Percentiles rank a stretch among this genome's conserved stretches.
Evolutionary conservation across 2,113 vertebrate genomes (phyloP).

Genomic region (Lichenostomus cassidix): DNA sequence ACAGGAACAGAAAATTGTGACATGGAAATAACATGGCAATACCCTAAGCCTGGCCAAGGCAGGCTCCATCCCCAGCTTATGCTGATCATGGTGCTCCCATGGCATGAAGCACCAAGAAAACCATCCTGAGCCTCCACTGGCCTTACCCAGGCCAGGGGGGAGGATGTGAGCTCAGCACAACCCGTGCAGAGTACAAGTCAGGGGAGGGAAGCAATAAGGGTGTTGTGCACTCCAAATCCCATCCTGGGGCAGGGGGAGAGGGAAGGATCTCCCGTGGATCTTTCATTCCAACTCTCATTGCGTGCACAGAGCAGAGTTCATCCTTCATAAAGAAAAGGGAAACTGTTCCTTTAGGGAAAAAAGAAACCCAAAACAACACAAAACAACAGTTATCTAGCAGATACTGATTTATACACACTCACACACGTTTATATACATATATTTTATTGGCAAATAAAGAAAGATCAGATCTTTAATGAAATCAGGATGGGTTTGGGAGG

Average conservation of each 20-base stretch:
- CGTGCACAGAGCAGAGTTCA: not conserved
- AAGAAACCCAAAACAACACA: not conserved
- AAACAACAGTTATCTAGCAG: constrained; percentile 42
- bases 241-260: fast-evolving
- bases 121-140: not conserved
- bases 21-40: not conserved
- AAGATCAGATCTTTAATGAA: constrained; percentile 79
- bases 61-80: not conserved
- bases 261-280: not conserved
- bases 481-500: constrained; percentile 75
- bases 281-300: not conserved
- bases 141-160: fast-evolving
- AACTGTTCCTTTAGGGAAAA: constrained; percentile 4
- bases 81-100: fast-evolving
- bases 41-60: not conserved
- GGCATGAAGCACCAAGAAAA: not conserved
- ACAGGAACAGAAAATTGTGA: not conserved
- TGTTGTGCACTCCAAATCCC: not conserved
- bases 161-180: not conserved
- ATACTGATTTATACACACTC: constrained; percentile 64
- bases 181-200: not conserved
- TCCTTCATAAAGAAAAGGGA: not conserved
- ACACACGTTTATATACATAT: constrained; percentile 6
- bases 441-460: constrained; percentile 76
- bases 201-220: not conserved